Base-by-base conservation (phyloP, 1,140 invertebrate genomes). In the Pararge aegeria region DNA sequence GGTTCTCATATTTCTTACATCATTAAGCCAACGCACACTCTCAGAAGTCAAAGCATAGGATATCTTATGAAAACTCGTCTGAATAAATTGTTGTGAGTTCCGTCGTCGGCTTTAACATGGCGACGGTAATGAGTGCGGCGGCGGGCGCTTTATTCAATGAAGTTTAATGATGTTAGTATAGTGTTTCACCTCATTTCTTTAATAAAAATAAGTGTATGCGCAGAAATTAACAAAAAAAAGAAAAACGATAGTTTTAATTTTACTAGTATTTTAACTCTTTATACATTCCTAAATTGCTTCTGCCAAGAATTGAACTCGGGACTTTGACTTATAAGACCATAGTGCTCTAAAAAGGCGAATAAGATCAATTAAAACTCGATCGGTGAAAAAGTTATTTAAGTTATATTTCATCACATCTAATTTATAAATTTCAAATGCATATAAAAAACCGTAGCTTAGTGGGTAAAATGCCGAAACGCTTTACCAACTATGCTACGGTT, bases 1-100 rank as follows among this genome's bases (percentile, higher is more conserved):
- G 54, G 64, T 54, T 71, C 76, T 85, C 80, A 78, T 78, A 83
- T 85, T 85, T 85, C 80, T 81, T 83, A 77, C 80, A 75, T 85
- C 82, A 80, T 85, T 85, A 85, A 77, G 63, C 69, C 64, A 66
- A 71, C 69, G 60, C 66, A 70, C 67, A 65, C 65, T 49, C 49
- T 64, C 57, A 60, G 49, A 68, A 63, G 52, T 71, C 59, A 61
- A 62, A 64, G 62, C 56, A 40, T 49, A 46, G 27, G 55, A 48
- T 57, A 49, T 64, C 57, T 61, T 58, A 29, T 59, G 55, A 62
- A 62, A 44, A 63, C 29, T 51, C 42, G 42, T 46, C 48, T 55
- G 57, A 60, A 60, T 60, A 60, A 60, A 60, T 53, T 60, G 50
- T 24, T 21, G 42, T 29, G 50, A 60, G 15, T 60, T 60, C 34